Base-by-base conservation (phyloP, 2,797 vertebrate genomes). In the Artibeus lituratus region DNA sequence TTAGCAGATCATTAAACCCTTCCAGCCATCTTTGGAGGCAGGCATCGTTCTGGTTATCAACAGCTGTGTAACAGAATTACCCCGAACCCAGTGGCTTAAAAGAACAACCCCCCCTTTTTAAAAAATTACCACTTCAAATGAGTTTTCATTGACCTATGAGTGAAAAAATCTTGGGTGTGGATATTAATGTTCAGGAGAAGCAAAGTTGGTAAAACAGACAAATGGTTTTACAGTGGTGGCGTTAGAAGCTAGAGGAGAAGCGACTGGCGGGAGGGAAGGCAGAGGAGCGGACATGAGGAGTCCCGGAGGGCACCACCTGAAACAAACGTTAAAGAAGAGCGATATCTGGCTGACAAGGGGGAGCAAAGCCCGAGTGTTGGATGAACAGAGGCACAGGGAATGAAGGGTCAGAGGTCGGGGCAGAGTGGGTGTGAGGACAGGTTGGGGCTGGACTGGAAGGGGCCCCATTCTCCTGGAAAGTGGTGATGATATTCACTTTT, bases 371-470 rank as follows among this genome's bases (percentile, higher is more conserved):
- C 53, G 39, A 59, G 32, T 12, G 14, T 15, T 26, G 26, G 15
- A 24, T 18, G 3, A 21, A 16, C 77, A 8, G 44, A 42, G 26
- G 16, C 59, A 29, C 22, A 6, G 44, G 65, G 37, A n/a, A 18
- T 12, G 22, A 1, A 76, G 47, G 37, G 16, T 1, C 42, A 21
- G 24, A 37, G 24, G 29, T 6, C 11, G 9, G 67, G 24, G 39
- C 39, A 39, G 78, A 35, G 9, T 7, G 9, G 42, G 24, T n/a
- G 67, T 6, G 26, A 21, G 8, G 32, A 32, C 53, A 7, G 19
- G 53, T 11, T 0, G 5, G 5, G 39, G n/a, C 22, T 24, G 29
- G 26, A 26, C 7, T 3, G 0, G 0, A 47, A 47, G 24, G n/a
- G 70, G 82, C 6, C 21, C 9, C 44, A 11, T 3, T n/a, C 19